phyloP scores from a whole-genome alignment of 2,888 invertebrate genomes.

The Euclidia mi region DNA sequence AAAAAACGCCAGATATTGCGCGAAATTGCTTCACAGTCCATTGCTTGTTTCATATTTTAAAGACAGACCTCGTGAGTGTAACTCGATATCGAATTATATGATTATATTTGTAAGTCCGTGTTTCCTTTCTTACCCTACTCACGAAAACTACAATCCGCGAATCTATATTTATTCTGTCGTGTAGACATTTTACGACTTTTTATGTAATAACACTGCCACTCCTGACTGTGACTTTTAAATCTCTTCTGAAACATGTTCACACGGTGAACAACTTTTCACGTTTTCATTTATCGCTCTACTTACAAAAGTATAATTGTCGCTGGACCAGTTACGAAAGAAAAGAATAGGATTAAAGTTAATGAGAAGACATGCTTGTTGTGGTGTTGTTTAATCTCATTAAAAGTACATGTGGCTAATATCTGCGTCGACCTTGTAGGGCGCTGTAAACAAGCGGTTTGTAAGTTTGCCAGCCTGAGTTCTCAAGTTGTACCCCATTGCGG shows the following conservation, averaged over 20 bases:
- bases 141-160: conserved; percentile 62
- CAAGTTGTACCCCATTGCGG: conserved; percentile 76
- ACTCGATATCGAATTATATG: conserved; percentile 64
- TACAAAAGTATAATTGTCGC: conserved; percentile 13
- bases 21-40: conserved; percentile 71
- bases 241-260: conserved; percentile 3
- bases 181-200: conserved; percentile 34
- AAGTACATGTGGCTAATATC: conserved; percentile 36
- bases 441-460: conserved; percentile 77
- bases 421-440: conserved; percentile 67
- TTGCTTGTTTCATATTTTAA: conserved; percentile 67
- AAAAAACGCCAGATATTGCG: conserved; percentile 73
- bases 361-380: background rate
- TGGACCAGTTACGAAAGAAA: too few relatives aligned
- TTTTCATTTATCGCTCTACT: conserved; percentile 22
- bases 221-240: conserved; percentile 22
- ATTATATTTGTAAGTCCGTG: conserved; percentile 63
- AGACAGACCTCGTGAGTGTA: conserved; percentile 50
- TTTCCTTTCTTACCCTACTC: conserved; percentile 69
- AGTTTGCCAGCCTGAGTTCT: conserved; percentile 71
- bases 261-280: conserved; percentile 5
- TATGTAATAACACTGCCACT: conserved; percentile 26
- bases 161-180: conserved; percentile 42
- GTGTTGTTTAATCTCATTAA: conserved; percentile 13
- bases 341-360: conserved; percentile 13